Base-by-base conservation (phyloP, 2,797 vertebrate genomes). In the Synaphobranchus kaupii region DNA sequence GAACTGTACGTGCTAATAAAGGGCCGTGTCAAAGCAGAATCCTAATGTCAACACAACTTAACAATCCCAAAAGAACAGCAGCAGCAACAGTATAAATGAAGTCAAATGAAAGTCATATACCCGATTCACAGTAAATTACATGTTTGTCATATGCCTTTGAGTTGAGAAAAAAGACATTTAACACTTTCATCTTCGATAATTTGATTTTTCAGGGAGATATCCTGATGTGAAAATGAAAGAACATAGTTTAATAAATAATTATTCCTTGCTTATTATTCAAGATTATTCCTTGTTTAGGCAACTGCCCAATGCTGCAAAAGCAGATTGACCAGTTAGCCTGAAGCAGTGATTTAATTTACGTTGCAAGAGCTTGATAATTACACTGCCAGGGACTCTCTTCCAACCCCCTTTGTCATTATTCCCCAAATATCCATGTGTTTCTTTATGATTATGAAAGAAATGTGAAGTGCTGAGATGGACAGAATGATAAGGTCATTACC, bases 1-100 rank as follows among this genome's bases (percentile, higher is more conserved):
- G 52, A 71, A 73, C 60, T 63, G 28, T 68, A 47, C 44, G 86
- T 34, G 52, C 83, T 63, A 63, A 84, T 84, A n/a, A 81, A 50
- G 34, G n/a, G 78, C 47, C 3, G 73, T 47, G 17, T 78, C 25
- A 60, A 60, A 84, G 34, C 17, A 8, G 44, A 31, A 9, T 28
- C 25, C 12, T 31, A 47, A 54, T 83, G 81, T 54, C 48, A 52
- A 83, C 13, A 56, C 34, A 60, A 58, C 44, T 84, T 44, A 34
- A 44, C 31, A 34, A 4, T 60, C 54, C 54, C 83, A 20, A n/a
- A 84, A 17, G 56, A 60, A 84, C 54, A 44, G 13, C 28, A 25
- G 17, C 44, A 50, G 25, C 20, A 25, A 50, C 25, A 25, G 78
- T n/a, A 4, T 44, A 44, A 44, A 44, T 44, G 44, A 76, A 81